phyloP scores from a whole-genome alignment of 1,140 invertebrate species.

The Grapholita molesta region DNA sequence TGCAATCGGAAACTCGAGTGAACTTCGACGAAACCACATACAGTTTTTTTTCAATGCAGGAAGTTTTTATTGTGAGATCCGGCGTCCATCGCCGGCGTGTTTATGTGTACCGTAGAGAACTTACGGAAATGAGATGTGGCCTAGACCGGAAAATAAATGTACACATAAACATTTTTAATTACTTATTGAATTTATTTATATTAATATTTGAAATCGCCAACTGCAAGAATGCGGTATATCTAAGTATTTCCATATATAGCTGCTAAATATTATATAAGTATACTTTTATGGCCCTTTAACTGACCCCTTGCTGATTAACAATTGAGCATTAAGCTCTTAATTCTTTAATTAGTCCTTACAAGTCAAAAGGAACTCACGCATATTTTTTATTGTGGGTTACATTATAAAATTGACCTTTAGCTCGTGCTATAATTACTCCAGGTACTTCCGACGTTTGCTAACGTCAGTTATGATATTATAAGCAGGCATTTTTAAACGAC shows the following conservation, averaged over 20 bases:
- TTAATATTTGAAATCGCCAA: background rate
- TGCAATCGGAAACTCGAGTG: slow-evolving; percentile 11
- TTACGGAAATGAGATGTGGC: background rate
- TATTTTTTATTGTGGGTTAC: slow-evolving; percentile 39
- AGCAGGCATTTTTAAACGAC: slow-evolving; percentile 3
- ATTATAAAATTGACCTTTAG: slow-evolving; percentile 44
- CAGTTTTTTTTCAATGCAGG: slow-evolving; percentile 17
- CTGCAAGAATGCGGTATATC: slow-evolving; percentile 6
- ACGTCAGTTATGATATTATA: background rate
- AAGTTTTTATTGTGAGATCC: slow-evolving; percentile 17
- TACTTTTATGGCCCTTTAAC: background rate
- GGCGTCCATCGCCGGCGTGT: background rate
- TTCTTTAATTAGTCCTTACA: slow-evolving; percentile 47
- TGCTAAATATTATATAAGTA: slow-evolving; percentile 19
- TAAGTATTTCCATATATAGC: slow-evolving; percentile 28
- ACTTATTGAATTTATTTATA: background rate
- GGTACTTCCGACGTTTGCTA: slow-evolving; percentile 9
- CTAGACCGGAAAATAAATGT: background rate
- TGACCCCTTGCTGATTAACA: slow-evolving; percentile 15
- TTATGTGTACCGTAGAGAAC: background rate
- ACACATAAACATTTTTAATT: background rate
- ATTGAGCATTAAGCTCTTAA: slow-evolving; percentile 49
- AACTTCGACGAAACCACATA: slow-evolving; percentile 9
- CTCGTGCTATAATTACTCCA: slow-evolving; percentile 35
- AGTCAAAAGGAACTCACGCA: slow-evolving; percentile 38